Base-by-base conservation (phyloP, 2,113 vertebrate species). In the Pampusana beccarii region DNA sequence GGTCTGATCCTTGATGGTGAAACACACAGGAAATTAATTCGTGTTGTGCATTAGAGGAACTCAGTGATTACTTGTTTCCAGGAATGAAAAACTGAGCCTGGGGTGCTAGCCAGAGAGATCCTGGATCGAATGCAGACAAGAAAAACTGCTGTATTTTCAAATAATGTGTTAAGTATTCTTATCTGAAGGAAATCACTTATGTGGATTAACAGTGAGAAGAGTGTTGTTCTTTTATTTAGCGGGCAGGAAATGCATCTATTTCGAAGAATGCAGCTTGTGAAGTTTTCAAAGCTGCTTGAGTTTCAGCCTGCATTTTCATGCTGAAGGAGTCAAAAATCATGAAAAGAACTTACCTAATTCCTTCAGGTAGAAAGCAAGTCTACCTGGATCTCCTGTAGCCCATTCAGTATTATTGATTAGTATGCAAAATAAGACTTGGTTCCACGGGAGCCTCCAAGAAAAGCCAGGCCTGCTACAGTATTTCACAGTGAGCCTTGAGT, bases 21-120 rank as follows among this genome's bases (percentile, higher is more conserved):
- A 83, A 92, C 50, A 69, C 62, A 77, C 24, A 92, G 90, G 82
- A 94, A 97, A 88, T 80, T 86, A 46, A 90, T 90, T 94, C n/a
- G 80, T 70, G 50, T 64, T 75, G 24, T 42, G 25, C 36, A 19
- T 31, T 90, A 82, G 28, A 44, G 64, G 67, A 95, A 94, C 18
- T 61, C 2, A 0, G 16, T 40, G 54, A 88, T 92, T 88, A 93
- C 13, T 61, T 88, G 66, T 82, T 79, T 29, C 36, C 79, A 77
- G 60, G 54, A 95, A 90, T 53, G 50, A 92, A 93, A 92, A 65
- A 58, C 31, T 31, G 28, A 88, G n/a, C 34, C 69, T 9, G 20
- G 9, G 19, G 72, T 44, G 15, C 15, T 44, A 73, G 50, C 50
- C 56, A 57, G 62, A 79, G 28, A 72, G 53, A 92, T 80, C 18